Base-by-base conservation (phyloP, 2,888 invertebrate species). In the Yponomeuta sedellus region DNA sequence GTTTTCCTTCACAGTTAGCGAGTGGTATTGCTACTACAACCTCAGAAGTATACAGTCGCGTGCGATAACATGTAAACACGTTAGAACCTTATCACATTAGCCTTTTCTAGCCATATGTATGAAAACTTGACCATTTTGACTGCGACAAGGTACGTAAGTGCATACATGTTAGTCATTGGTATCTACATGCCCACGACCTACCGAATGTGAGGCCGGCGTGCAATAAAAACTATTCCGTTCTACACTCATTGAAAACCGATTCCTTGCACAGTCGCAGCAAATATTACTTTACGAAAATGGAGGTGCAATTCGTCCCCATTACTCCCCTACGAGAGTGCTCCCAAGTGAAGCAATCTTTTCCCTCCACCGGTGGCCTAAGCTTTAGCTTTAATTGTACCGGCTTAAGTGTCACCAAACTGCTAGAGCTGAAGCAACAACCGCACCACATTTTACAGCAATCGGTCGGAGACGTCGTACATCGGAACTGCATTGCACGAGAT, bases 401-500 rank as follows among this genome's bases (percentile, higher is more conserved):
- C 16, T 16, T 5, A 16, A 16, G 12, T 12, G 44, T 52, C 44
- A 52, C 44, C 44, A 52, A 16, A 52, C 44, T 8, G 3, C 34
- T 52, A 2, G 16, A 3, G 44, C 16, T 52, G 16, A 52, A 52
- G 44, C 5, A 16, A 16, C 44, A 16, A 52, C 44, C 44, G 16
- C 44, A 16, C 44, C 44, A 52, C 44, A 52, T 52, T 52, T 52
- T 4, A 52, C 44, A 16, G 5, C 16, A 16, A 52, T 59, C 59
- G 22, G 12, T 19, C 61, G 20, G 34, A 16, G 62, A 62, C 62
- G 28, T 6, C 34, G 34, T 39, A 62, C 62, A 62, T n/a, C 62
- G 62, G 34, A 62, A 62, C 62, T 34, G 62, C 62, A 62, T 62
- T 39, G 25, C 28, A 12, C 10, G n/a, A 34, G 28, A 62, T 62